These are phyloP conservation scores for Drosophila falleni DNA, from an alignment of 2,888 invertebrate species.

Conservation along the genomic window DNA sequence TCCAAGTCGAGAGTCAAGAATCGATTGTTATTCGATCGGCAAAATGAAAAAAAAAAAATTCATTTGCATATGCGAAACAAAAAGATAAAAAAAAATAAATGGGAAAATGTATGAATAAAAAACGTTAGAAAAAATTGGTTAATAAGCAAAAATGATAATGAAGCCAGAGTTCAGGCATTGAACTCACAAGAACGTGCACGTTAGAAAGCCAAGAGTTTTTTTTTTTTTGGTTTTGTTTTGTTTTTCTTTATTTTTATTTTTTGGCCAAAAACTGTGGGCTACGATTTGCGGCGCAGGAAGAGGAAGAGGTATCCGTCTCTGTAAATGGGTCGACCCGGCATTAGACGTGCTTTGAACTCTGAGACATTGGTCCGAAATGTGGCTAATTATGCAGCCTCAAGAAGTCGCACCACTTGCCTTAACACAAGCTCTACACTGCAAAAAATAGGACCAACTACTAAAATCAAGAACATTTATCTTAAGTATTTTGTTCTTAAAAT, in stretches of 20 bases:
- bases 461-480: too few species aligned
- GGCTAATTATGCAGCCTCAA: conserved; percentile 54
- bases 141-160: conserved; percentile 53
- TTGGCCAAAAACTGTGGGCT: conserved; percentile 15
- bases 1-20: conserved; percentile 6
- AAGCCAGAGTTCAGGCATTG: conserved; percentile 60
- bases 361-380: conserved; percentile 6
- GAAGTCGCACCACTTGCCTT: neutral
- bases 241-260: too few species aligned
- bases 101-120: conserved; percentile 9
- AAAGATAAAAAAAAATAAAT: neutral
- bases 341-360: conserved; percentile 71
- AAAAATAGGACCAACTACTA: too few species aligned
- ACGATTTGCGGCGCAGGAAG: conserved; percentile 10
- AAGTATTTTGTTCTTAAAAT: too few species aligned
- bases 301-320: conserved; percentile 11
- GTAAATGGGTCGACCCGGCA: conserved; percentile 56
- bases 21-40: conserved; percentile 22
- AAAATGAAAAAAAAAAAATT: conserved; percentile 7
- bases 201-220: conserved; percentile 48
- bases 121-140: conserved; percentile 22
- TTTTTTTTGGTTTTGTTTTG: neutral
- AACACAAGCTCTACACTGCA: too few species aligned
- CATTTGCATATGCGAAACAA: conserved; percentile 50
- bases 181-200: conserved; percentile 41